These are phyloP conservation scores for Drosophila monieri DNA, from an alignment of 2,888 invertebrate species.

Conservation along the genomic window DNA sequence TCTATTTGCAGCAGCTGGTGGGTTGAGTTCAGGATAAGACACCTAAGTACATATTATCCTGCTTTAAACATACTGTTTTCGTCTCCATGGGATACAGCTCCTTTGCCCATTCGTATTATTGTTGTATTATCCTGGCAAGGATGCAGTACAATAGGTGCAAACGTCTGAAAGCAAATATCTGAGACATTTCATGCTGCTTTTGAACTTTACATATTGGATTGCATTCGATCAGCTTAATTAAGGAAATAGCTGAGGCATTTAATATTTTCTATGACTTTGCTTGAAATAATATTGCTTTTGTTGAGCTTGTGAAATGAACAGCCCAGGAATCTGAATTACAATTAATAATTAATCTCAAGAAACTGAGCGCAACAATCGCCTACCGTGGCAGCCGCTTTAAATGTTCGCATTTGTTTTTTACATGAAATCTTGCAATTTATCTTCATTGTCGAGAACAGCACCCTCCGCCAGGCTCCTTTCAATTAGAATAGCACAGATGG, in stretches of 20 bases:
- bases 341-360: neutral
- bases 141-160: neutral
- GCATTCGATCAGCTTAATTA: too few relatives aligned
- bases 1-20: neutral
- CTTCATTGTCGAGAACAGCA: slow-evolving; percentile 51
- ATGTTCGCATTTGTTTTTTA: slow-evolving; percentile 2
- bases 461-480: slow-evolving; percentile 32
- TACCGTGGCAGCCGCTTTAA: neutral
- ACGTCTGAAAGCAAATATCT: neutral
- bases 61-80: neutral
- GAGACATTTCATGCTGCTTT: too few relatives aligned
- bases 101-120: too few relatives aligned
- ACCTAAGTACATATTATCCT: neutral
- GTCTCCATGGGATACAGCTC: neutral
- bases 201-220: too few relatives aligned
- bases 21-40: neutral
- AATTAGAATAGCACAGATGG: slow-evolving; percentile 46
- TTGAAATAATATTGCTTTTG: neutral
- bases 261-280: neutral
- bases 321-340: slow-evolving; percentile 14
- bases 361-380: slow-evolving; percentile 10
- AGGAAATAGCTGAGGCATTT: too few relatives aligned
- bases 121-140: neutral
- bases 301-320: neutral
- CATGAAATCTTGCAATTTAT: slow-evolving; percentile 54